Conservation (phyloP, 64 coral and sea anemone genomes). For the Platygyra sinensis region DNA sequence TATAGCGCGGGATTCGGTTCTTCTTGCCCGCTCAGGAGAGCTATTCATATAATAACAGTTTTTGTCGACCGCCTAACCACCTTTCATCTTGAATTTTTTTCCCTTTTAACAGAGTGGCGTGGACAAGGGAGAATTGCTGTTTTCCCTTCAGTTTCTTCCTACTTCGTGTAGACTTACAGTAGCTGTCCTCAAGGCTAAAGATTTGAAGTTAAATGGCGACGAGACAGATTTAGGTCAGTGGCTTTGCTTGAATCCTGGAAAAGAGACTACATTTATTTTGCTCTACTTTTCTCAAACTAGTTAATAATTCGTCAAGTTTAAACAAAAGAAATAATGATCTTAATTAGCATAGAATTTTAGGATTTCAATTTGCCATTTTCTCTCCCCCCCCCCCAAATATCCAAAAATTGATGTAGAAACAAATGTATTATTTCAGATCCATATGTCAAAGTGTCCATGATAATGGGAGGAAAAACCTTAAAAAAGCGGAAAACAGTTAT, state of each 20-base stretch:
- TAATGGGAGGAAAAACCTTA: conserved; percentile 82
- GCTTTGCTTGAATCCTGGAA: not conserved
- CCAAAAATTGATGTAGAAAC: not conserved
- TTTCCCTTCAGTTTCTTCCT: conserved; percentile 91
- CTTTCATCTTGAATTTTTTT: not conserved
- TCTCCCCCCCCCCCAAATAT: no score
- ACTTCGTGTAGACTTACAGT: conserved; percentile 73
- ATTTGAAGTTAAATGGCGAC: conserved; percentile 67
- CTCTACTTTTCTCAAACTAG: not conserved
- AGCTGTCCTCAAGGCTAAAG: conserved; percentile 76
- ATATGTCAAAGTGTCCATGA: conserved; percentile 85
- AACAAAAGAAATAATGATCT: not conserved
- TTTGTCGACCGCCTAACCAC: not conserved
- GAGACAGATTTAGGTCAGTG: conserved; percentile 30
- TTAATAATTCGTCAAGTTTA: not conserved
- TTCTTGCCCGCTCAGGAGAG: no score
- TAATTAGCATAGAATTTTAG: not conserved
- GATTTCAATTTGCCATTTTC: no score
- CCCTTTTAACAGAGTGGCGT: conserved; percentile 30
- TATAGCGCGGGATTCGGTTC: no score
- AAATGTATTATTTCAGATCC: conserved; percentile 59
- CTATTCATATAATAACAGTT: not conserved
- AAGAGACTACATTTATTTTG: not conserved
- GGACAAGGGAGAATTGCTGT: conserved; percentile 84
- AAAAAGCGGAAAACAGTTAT: conserved; percentile 81